Conservation (phyloP, 1,140 invertebrate species). For the Harpegnathos saltator region DNA sequence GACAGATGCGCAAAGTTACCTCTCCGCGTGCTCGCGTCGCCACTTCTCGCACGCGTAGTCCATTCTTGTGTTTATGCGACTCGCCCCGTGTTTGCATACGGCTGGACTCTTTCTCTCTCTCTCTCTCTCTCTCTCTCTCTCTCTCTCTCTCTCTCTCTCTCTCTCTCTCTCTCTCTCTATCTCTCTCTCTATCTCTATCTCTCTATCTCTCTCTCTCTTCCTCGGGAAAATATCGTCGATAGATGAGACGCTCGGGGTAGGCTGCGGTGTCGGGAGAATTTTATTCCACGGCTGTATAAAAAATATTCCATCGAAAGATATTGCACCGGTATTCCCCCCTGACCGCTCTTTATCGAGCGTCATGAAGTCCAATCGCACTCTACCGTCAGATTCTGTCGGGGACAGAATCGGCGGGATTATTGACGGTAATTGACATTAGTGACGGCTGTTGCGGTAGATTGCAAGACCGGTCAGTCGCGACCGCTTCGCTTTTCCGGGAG, state of each 20-base stretch:
- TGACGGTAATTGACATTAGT: neutral
- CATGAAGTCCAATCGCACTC: neutral
- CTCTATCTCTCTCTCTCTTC: no score
- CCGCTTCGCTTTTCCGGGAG: neutral
- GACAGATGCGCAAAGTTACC: constrained; percentile 60
- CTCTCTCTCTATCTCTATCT: no score
- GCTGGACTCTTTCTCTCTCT: neutral
- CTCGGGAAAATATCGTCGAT: neutral
- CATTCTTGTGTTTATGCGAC: constrained; percentile 29
- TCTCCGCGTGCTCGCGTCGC: neutral
- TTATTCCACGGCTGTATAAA: no score
- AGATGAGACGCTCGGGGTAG: neutral
- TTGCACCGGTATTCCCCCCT: no score
- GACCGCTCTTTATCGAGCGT: neutral
- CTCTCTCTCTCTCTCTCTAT: no score
- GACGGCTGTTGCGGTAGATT: neutral
- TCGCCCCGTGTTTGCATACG: constrained; percentile 44
- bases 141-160: no score
- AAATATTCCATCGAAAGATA: no score
- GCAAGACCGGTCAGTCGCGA: neutral
- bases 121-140: neutral
- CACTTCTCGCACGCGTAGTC: neutral
- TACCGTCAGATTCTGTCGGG: neutral
- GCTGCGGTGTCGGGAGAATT: neutral
- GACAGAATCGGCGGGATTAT: no score